Evolutionary conservation across 1,140 invertebrate genomes (phyloP).

Genomic region (Caligus rogercresseyi): DNA sequence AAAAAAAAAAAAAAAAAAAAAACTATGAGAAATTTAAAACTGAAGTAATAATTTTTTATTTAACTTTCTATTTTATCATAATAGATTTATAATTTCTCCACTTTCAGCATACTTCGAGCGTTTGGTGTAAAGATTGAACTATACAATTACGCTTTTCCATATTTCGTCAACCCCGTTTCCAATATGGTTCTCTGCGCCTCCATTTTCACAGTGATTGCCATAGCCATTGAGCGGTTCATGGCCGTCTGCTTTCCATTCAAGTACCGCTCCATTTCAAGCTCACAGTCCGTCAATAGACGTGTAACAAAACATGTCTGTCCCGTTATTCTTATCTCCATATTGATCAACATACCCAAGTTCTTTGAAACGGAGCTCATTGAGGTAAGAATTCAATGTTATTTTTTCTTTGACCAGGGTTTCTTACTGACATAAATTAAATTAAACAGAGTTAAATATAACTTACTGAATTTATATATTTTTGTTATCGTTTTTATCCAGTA

Average conservation of each 20-base stretch:
- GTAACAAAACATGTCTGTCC: neutral
- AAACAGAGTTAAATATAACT: too few species aligned
- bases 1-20: too few species aligned
- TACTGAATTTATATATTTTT: too few species aligned
- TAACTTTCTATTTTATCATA: too few species aligned
- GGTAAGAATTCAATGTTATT: constrained; percentile 5
- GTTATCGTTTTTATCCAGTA: too few species aligned
- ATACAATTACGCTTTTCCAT: constrained; percentile 2
- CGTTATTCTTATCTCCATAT: constrained; percentile 1
- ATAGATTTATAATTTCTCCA: too few species aligned
- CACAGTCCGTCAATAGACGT: neutral
- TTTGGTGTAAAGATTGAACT: neutral
- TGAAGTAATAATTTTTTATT: too few species aligned
- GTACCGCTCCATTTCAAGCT: neutral
- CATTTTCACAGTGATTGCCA: constrained; percentile 32
- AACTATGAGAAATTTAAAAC: too few species aligned
- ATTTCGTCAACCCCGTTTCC: constrained; percentile 9
- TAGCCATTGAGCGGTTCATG: constrained; percentile 29
- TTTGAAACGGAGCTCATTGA: constrained; percentile 12
- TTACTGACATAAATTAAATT: too few species aligned
- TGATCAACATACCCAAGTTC: constrained; percentile 19
- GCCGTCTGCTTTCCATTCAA: constrained; percentile 14
- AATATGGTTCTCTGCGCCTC: constrained; percentile 24
- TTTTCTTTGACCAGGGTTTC: too few species aligned
- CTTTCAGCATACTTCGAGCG: neutral